These are phyloP conservation scores for Clarias gariepinus DNA, from an alignment of 2,113 vertebrate genomes.

Conservation along the genomic window DNA sequence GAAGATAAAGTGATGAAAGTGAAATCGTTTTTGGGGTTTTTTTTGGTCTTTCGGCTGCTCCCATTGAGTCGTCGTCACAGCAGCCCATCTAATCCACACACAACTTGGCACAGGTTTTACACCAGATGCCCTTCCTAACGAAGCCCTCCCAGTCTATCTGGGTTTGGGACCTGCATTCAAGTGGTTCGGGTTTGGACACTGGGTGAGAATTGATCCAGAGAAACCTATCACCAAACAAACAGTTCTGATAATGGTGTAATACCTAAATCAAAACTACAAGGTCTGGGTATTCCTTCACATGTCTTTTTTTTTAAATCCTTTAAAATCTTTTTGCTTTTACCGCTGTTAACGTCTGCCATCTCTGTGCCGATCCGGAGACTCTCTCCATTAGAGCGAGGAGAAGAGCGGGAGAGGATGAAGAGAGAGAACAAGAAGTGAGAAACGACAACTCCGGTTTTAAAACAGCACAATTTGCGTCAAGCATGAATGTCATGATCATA, in stretches of 20 bases:
- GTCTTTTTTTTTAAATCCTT: background rate
- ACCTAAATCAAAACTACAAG: background rate
- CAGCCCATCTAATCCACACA: too few relatives aligned
- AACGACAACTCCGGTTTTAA: slow-evolving; percentile 29
- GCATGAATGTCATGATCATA: slow-evolving; percentile 32
- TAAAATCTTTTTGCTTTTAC: background rate
- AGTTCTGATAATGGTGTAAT: background rate
- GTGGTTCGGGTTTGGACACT: too few relatives aligned
- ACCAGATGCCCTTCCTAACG: too few relatives aligned
- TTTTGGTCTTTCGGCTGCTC: too few relatives aligned
- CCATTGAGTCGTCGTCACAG: too few relatives aligned
- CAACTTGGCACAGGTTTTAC: too few relatives aligned
- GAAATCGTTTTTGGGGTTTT: too few relatives aligned
- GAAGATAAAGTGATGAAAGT: background rate
- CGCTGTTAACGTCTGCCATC: background rate
- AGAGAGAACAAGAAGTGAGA: slow-evolving; percentile 24
- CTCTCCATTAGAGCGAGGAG: background rate
- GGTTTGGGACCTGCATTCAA: too few relatives aligned
- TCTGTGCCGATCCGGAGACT: background rate
- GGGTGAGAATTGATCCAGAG: too few relatives aligned
- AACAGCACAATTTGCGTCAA: slow-evolving; percentile 26
- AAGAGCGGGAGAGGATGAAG: background rate
- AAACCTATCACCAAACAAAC: too few relatives aligned
- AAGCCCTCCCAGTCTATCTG: too few relatives aligned
- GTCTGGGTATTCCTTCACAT: background rate